Base-by-base conservation (phyloP, 2,888 invertebrate species). In the Ophion obscuratus region DNA sequence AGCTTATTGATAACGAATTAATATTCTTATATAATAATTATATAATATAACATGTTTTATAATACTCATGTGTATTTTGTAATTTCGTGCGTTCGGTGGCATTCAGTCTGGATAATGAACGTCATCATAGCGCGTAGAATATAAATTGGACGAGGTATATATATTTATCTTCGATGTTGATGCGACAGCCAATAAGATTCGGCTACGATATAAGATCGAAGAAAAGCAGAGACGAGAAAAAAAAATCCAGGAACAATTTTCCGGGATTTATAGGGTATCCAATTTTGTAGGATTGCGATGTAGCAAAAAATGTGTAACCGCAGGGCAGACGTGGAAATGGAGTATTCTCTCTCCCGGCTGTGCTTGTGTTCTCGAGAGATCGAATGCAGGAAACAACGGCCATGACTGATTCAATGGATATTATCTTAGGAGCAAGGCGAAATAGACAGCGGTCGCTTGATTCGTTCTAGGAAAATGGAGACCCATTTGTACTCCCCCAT, bases 251-350 rank as follows among this genome's bases (percentile, higher is more conserved):
- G 66, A 53, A 27, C 64, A 66, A 76, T 76, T 76, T 66, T 27
- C 27, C 36, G 47, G n/a, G 11, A 53, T 76, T 14, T 64, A 66
- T 66, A 14, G 24, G 47, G 31, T 36, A 76, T 76, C 66, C 76
- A 76, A 66, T 76, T 66, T 66, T 31, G 66, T 53, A 20, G 66
- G 44, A 66, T 76, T 76, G 76, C 53, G 66, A 66, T 76, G 53
- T 66, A 11, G 66, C n/a, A 27, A 31, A 76, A 47, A 10, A 27
- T 59, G 66, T 66, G 53, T 53, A 11, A 76, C 53, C 7, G 27
- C 31, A 36, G 20, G 76, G 66, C 61, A 74, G 20, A 40, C 17
- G 53, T 61, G 36, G 53, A 70, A 74, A 61, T 61, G 24, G n/a
- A 40, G 40, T 20, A 61, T 31, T 61, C 4, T 61, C 61, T 53